Percentiles rank a stretch among this genome's conserved stretches.
Conservation (phyloP, 2,888 invertebrate species). For the Nephrocerus scutellatus region DNA sequence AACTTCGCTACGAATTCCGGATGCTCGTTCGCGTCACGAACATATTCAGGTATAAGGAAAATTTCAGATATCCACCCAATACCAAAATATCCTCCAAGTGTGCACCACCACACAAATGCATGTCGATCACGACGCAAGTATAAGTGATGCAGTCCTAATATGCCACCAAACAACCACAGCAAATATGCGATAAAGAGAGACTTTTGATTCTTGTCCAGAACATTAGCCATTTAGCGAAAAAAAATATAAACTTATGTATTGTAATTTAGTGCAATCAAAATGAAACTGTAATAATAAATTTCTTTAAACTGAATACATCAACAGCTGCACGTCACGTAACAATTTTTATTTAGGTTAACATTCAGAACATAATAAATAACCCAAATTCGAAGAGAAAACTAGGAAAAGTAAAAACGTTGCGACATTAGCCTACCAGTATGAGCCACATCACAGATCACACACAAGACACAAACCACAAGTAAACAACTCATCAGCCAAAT, state of each 20-base stretch:
- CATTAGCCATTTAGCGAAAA: slow-evolving; percentile 5
- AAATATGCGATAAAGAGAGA: slow-evolving; percentile 68
- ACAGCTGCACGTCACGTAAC: too few relatives aligned
- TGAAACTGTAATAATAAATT: too few relatives aligned
- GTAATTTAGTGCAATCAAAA: too few relatives aligned
- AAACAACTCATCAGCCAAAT: too few relatives aligned
- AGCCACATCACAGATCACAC: too few relatives aligned
- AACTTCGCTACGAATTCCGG: slow-evolving; percentile 60
- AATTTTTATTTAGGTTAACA: too few relatives aligned
- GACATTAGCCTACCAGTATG: too few relatives aligned
- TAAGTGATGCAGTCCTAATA: slow-evolving; percentile 84
- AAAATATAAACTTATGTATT: background rate
- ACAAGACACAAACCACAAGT: too few relatives aligned
- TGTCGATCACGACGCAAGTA: slow-evolving; percentile 84
- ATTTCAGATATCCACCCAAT: slow-evolving; percentile 83
- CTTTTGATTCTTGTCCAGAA: slow-evolving; percentile 43
- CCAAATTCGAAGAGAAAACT: too few relatives aligned
- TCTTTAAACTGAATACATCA: too few relatives aligned
- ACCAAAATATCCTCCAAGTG: slow-evolving; percentile 74
- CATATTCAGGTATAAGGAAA: slow-evolving; percentile 77
- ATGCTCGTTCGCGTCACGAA: slow-evolving; percentile 72
- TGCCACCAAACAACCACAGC: slow-evolving; percentile 80
- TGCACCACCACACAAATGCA: slow-evolving; percentile 84
- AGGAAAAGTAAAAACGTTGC: too few relatives aligned
- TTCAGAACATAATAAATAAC: too few relatives aligned